These are phyloP conservation scores for Metalampra italica DNA, from an alignment of 2,888 invertebrate genomes.

Conservation along the genomic window DNA sequence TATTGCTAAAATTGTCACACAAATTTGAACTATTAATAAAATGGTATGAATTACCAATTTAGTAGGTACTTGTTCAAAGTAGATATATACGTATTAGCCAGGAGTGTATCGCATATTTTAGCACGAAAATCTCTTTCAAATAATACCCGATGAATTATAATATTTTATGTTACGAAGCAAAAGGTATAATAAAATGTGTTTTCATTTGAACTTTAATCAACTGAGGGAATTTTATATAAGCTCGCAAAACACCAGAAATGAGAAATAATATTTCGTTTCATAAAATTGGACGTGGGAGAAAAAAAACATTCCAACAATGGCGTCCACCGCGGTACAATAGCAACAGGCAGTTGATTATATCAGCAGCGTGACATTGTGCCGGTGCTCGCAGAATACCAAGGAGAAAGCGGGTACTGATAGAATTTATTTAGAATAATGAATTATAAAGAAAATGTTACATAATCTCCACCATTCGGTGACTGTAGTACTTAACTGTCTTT, in stretches of 20 bases:
- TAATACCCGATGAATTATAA: background rate
- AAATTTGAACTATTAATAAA: too few species aligned
- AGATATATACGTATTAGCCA: background rate
- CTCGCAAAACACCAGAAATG: constrained; percentile 10
- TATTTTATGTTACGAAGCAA: background rate
- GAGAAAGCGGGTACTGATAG: too few species aligned
- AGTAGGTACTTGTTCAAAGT: background rate
- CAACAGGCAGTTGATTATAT: constrained; percentile 41
- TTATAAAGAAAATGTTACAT: too few species aligned
- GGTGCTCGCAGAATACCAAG: constrained; percentile 7
- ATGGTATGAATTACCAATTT: too few species aligned
- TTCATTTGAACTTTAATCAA: constrained; percentile 3
- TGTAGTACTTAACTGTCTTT: too few species aligned
- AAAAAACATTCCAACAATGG: constrained; percentile 14
- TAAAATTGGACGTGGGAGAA: constrained; percentile 7
- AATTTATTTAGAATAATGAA: too few species aligned
- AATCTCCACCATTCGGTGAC: too few species aligned
- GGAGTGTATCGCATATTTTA: background rate
- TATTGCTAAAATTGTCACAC: too few species aligned
- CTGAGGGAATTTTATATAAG: constrained; percentile 14
- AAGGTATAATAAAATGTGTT: background rate
- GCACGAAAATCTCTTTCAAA: background rate
- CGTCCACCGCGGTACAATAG: constrained; percentile 20
- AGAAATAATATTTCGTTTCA: constrained; percentile 6
- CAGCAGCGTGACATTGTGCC: constrained; percentile 15